Evolutionary conservation across 2,113 vertebrate genomes (phyloP).

Genomic region (Pardalotus punctatus): DNA sequence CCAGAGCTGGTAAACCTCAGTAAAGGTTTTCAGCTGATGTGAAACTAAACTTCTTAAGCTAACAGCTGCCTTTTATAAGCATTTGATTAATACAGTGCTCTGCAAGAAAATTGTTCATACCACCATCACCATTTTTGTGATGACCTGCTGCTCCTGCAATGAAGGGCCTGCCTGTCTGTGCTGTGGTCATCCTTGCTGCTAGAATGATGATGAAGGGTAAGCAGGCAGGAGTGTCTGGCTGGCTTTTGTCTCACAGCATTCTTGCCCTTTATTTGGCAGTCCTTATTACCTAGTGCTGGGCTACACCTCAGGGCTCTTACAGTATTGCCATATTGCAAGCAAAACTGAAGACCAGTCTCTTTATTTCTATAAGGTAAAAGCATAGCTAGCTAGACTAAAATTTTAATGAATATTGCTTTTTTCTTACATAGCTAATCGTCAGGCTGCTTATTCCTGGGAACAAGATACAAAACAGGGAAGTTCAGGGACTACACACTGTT

Average conservation of each 20-base stretch:
- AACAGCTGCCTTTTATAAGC: not conserved
- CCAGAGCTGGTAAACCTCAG: not conserved
- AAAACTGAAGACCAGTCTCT: not conserved
- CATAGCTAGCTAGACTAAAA: not conserved
- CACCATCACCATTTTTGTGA: not conserved
- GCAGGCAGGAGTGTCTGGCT: not conserved
- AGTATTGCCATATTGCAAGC: not conserved
- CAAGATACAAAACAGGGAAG: not conserved
- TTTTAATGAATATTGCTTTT: not conserved
- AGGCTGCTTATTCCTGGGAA: not conserved
- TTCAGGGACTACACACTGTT: not conserved
- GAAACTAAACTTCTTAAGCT: not conserved
- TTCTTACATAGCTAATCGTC: not conserved
- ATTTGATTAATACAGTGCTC: not conserved
- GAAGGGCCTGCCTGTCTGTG: not conserved
- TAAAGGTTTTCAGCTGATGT: not conserved
- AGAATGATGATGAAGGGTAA: not conserved
- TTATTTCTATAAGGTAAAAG: not conserved
- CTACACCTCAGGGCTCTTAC: not conserved
- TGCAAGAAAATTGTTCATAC: not conserved
- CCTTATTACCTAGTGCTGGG: not conserved
- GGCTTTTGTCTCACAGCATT: fast-evolving
- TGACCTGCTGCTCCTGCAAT: not conserved
- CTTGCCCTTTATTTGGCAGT: not conserved
- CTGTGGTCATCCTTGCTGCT: not conserved